Evolutionary conservation across 2,797 vertebrate species (phyloP), one percentile per base, ranked within the genome.

Genomic region (Cephalopachus bancanus): DNA sequence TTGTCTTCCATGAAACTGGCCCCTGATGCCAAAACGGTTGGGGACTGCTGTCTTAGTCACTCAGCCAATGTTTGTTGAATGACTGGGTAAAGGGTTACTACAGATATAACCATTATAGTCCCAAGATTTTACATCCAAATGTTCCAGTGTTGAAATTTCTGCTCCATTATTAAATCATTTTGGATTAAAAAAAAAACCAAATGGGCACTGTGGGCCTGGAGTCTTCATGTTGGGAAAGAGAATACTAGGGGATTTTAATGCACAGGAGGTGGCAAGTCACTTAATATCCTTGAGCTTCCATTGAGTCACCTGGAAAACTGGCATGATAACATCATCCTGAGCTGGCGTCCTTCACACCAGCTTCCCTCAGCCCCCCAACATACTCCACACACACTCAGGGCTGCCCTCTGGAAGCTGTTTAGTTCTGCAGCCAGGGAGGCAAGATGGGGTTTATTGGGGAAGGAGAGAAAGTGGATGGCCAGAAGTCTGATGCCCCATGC

Each of bases 41-140:
- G 44, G 44, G 44, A 44, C 44, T 44, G 44, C 44, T 44, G 44
- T 44, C 44, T 44, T n/a, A n/a, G 30, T 26, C 2, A 10, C 64
- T 94, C 33, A 19, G 0, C 26, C 15, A n/a, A 22, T 24, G 55
- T 64, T 71, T 37, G 26, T 19, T 49, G 69, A 76, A 26, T 62
- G 53, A 60, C 53, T 71, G 16, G 57, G 49, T 14, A 37, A 91
- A n/a, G 3, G 49, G 44, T 26, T 30, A 7, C 51, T 24, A 7
- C 3, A 19, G 16, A 12, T 1, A 8, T 7, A 74, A 71, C 7
- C 17, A 11, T 22, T 10, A 59, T 4, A 24, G 1, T 1, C 5
- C 5, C 20, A 85, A 15, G 33, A 28, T 17, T 26, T 69, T 51
- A 33, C 49, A 92, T 0, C 11, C 11, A 2, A 53, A 24, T 33